phyloP scores from a whole-genome alignment of 2,888 invertebrate species.

The Seladonia tumulorum region DNA sequence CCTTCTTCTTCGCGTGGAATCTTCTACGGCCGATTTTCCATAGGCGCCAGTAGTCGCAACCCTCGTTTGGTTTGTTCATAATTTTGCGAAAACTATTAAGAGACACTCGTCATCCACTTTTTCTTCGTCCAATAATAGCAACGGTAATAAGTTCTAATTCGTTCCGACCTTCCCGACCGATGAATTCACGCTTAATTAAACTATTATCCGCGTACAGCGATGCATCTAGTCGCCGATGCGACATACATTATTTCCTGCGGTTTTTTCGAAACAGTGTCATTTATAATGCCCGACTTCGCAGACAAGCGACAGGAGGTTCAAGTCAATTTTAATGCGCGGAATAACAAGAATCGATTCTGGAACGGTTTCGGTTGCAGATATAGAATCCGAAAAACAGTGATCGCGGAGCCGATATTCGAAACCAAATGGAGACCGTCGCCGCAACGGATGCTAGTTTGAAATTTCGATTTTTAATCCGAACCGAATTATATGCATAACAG shows the following conservation, averaged over 20 bases:
- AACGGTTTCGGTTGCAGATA: neutral
- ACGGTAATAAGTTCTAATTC: slow-evolving; percentile 6
- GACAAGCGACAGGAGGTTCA: neutral
- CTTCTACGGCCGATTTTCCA: neutral
- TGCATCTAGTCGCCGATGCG: neutral
- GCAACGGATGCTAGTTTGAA: neutral
- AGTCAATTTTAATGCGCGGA: neutral
- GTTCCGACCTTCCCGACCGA: neutral
- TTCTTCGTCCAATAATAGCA: neutral
- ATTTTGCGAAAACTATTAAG: neutral
- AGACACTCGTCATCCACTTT: neutral
- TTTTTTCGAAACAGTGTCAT: neutral
- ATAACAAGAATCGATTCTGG: neutral
- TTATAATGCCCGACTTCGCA: neutral
- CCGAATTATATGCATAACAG: neutral
- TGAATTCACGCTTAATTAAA: slow-evolving; percentile 6
- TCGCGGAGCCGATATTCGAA: neutral
- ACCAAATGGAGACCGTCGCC: neutral
- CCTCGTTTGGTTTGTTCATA: no score
- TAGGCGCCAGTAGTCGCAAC: no score
- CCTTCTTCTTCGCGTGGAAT: neutral
- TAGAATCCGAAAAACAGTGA: no score
- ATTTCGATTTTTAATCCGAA: neutral
- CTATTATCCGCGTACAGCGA: neutral
- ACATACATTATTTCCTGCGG: neutral